These are phyloP conservation scores for Clusia tigrina DNA, from an alignment of 2,888 invertebrate species.

Conservation along the genomic window DNA sequence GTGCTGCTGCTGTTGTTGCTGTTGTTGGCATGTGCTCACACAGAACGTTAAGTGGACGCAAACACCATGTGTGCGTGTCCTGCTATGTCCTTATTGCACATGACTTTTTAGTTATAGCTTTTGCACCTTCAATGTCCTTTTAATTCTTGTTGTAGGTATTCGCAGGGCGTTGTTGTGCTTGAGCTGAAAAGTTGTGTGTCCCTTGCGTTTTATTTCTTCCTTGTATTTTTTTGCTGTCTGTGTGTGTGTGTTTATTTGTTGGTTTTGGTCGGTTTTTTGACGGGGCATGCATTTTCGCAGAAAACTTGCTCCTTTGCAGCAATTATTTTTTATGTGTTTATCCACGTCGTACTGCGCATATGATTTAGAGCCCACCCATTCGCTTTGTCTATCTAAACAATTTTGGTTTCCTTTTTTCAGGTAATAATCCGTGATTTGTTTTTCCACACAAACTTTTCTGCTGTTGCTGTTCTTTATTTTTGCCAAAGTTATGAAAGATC, in stretches of 20 bases:
- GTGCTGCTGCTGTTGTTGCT: no score
- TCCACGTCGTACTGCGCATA: background rate
- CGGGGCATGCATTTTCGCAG: background rate
- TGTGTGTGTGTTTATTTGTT: no score
- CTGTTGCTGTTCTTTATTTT: background rate
- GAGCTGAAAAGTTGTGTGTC: no score
- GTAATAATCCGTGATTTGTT: conserved; percentile 24
- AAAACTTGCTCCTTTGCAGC: background rate
- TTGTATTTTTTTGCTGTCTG: background rate
- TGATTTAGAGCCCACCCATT: background rate
- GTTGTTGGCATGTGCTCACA: no score
- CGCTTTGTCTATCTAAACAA: background rate
- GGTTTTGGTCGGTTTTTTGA: background rate
- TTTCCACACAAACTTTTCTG: background rate
- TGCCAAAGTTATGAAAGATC: background rate
- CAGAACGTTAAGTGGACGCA: no score
- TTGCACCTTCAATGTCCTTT: no score
- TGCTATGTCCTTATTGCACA: no score
- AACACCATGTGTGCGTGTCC: no score
- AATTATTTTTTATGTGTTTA: background rate
- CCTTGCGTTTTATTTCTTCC: no score
- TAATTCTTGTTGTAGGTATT: no score
- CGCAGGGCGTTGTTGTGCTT: no score
- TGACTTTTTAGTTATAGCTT: no score
- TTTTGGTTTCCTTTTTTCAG: conserved; percentile 10